Evolutionary conservation across 2,113 vertebrate genomes (phyloP).

Genomic region (Corythaixoides concolor): DNA sequence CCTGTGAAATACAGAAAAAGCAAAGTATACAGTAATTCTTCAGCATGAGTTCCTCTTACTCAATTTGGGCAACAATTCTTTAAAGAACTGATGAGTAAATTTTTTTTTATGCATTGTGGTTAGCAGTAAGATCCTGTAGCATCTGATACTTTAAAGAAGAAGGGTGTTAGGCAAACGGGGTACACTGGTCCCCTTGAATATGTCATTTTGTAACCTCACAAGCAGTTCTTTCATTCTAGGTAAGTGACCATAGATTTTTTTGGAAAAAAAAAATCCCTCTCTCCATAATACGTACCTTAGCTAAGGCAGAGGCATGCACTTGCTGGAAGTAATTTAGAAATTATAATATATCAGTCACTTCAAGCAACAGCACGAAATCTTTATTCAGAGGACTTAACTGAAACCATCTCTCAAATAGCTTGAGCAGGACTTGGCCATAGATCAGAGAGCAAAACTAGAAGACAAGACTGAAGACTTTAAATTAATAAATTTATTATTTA

Average conservation of each 20-base stretch:
- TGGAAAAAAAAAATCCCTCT: fast-evolving
- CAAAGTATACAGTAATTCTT: not conserved
- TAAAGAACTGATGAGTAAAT: not conserved
- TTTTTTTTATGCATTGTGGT: not conserved
- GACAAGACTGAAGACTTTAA: not conserved
- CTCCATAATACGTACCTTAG: not conserved
- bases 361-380: not conserved
- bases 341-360: not conserved
- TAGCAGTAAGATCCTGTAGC: not conserved
- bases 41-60: not conserved
- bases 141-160: not conserved
- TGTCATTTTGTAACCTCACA: not conserved
- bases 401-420: not conserved
- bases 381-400: not conserved
- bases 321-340: not conserved
- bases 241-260: not conserved
- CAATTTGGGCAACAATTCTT: not conserved
- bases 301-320: not conserved
- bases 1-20: not conserved
- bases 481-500: not conserved
- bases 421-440: not conserved
- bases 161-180: not conserved
- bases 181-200: not conserved
- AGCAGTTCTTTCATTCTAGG: not conserved
- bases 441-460: not conserved